phyloP scores from a whole-genome alignment of 2,888 invertebrate genomes.

The Rotaria sp. region DNA sequence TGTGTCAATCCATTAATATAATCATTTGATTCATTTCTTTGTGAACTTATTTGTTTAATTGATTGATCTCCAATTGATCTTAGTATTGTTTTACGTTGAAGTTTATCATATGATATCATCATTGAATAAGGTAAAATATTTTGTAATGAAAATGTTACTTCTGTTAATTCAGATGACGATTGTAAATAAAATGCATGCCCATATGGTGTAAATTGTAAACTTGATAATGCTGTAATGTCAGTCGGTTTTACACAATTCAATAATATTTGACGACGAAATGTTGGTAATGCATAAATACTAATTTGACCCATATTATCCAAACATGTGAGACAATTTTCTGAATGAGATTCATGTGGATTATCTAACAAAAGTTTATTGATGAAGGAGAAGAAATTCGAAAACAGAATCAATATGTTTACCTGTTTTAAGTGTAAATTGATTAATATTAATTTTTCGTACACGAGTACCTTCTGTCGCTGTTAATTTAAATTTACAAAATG shows the following conservation, averaged over 20 bases:
- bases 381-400: not conserved
- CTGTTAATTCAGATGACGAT: conserved; percentile 36
- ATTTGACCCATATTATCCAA: conserved; percentile 37
- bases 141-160: not conserved
- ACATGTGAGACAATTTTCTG: conserved; percentile 35
- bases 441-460: conserved; percentile 60
- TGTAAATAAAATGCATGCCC: conserved; percentile 39
- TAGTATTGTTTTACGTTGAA: not conserved
- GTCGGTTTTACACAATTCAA: conserved; percentile 38
- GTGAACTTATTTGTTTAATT: not conserved
- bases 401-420: not conserved
- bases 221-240: conserved; percentile 37
- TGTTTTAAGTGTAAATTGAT: conserved; percentile 14
- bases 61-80: not conserved
- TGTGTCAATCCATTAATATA: too few relatives aligned
- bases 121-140: not conserved
- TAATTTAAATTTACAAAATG: conserved; percentile 86
- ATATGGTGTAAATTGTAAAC: conserved; percentile 37
- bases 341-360: conserved; percentile 27
- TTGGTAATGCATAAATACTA: conserved; percentile 36
- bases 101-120: not conserved
- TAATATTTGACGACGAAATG: conserved; percentile 35
- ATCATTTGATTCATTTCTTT: not conserved
- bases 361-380: not conserved
- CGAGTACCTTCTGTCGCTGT: conserved; percentile 87